Percentiles rank a stretch among this genome's conserved stretches.
phyloP scores from a whole-genome alignment of 2,113 vertebrate genomes.

The Crotalus helleri region DNA sequence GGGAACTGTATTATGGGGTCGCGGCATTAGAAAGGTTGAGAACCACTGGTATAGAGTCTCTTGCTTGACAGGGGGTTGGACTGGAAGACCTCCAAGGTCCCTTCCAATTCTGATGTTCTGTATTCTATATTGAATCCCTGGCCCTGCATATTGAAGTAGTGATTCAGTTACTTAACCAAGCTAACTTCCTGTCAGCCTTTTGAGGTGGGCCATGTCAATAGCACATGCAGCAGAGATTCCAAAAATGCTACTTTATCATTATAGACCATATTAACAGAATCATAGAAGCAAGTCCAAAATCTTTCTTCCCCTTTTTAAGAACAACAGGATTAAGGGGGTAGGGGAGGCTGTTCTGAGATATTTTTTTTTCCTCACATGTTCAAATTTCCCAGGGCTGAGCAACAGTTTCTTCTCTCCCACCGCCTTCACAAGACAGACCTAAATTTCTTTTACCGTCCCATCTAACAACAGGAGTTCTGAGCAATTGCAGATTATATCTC shows the following conservation, averaged over 20 bases:
- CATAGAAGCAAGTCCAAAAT: neutral
- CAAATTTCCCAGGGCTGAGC: neutral
- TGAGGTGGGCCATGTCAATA: neutral
- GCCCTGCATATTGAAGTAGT: neutral
- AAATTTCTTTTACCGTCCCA: neutral
- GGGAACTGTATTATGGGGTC: too few relatives aligned
- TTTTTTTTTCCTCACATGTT: neutral
- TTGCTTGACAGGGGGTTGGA: too few relatives aligned
- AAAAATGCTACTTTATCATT: neutral
- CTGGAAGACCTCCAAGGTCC: too few relatives aligned
- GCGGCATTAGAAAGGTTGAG: too few relatives aligned
- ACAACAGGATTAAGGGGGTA: neutral
- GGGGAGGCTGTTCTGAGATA: neutral
- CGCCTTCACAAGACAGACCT: neutral
- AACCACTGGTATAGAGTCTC: neutral
- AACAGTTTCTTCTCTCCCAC: neutral
- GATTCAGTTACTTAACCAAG: neutral
- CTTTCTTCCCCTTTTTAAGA: neutral
- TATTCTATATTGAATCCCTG: too few relatives aligned
- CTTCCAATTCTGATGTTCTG: too few relatives aligned
- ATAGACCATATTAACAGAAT: neutral
- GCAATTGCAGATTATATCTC: constrained; percentile 2
- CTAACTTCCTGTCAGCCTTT: neutral
- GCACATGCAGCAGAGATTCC: neutral
- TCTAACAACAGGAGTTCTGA: neutral